Conservation (phyloP, 2,113 vertebrate genomes). For the Camelus bactrianus region DNA sequence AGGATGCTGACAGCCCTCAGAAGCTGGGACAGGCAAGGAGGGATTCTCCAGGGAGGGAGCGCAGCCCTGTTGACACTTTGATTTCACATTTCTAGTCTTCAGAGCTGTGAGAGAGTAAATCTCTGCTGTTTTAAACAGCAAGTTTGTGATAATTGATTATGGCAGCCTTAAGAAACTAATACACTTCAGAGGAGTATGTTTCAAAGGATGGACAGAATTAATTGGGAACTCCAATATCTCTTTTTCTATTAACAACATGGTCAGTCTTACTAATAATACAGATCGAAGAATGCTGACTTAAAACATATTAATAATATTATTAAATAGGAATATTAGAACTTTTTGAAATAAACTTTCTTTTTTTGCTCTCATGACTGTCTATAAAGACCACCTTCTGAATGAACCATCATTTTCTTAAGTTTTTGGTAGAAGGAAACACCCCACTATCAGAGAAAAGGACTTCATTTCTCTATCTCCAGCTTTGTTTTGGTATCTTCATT, state of each 20-base stretch:
- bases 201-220: neutral
- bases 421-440: neutral
- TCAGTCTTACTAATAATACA: neutral
- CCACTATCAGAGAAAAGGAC: neutral
- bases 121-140: neutral
- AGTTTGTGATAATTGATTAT: neutral
- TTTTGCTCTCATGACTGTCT: neutral
- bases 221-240: neutral
- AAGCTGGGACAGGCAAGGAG: neutral
- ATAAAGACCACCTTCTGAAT: neutral
- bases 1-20: neutral
- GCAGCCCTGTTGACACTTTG: neutral
- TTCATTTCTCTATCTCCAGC: neutral
- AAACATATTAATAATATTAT: neutral
- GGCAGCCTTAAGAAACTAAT: neutral
- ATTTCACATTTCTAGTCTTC: neutral
- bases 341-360: neutral
- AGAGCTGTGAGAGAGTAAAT: neutral
- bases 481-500: slow-evolving; percentile 11
- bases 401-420: neutral
- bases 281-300: neutral
- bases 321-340: slow-evolving; percentile 10
- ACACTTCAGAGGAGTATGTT: neutral
- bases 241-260: neutral
- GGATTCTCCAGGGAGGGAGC: neutral